Conservation (phyloP, 1,140 invertebrate genomes). For the Drosophila pruinosa region DNA sequence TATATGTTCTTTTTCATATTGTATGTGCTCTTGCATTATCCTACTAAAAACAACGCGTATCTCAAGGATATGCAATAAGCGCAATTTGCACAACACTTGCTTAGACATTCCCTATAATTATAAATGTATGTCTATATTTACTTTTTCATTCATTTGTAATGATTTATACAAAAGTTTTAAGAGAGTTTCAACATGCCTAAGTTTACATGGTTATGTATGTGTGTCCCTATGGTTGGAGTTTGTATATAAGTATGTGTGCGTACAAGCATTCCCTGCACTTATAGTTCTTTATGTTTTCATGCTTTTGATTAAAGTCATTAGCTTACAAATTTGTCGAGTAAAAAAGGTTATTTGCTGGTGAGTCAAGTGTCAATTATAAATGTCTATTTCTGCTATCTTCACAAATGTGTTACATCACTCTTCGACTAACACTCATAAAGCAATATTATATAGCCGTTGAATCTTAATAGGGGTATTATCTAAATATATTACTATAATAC, state of each 20-base stretch:
- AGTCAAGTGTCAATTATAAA: not conserved
- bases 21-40: constrained; percentile 52
- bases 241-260: constrained; percentile 13
- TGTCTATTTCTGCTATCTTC: not conserved
- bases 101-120: constrained; percentile 30
- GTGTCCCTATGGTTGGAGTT: not conserved
- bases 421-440: not conserved
- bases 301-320: constrained; percentile 7
- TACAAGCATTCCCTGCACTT: constrained; percentile 24
- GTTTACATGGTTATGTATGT: constrained; percentile 34
- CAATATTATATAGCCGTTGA: constrained; percentile 29
- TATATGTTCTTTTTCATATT: constrained; percentile 16
- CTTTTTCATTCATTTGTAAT: constrained; percentile 4
- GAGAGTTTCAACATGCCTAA: constrained; percentile 41
- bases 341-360: constrained; percentile 15
- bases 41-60: constrained; percentile 59
- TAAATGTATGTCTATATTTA: constrained; percentile 12
- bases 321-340: constrained; percentile 34
- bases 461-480: constrained; percentile 28
- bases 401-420: not conserved
- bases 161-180: constrained; percentile 63
- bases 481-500: constrained; percentile 59
- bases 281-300: constrained; percentile 6
- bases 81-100: constrained; percentile 68
- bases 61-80: constrained; percentile 53